A percentile compares a stretch with the other conserved stretches of the same genome.
phyloP scores from a whole-genome alignment of 2,797 vertebrate genomes.

The Zalophus californianus region DNA sequence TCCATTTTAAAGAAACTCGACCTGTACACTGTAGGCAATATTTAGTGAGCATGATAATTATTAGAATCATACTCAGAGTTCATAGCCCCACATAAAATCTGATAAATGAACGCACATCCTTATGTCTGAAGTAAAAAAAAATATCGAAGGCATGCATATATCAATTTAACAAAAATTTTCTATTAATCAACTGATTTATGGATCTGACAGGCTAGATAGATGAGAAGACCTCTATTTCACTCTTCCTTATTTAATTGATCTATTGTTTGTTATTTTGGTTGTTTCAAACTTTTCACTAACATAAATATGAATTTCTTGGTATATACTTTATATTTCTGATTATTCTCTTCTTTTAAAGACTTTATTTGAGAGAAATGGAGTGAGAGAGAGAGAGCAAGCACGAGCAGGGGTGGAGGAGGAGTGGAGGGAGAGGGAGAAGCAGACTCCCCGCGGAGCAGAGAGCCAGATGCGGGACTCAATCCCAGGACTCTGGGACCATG shows the following conservation, averaged over 20 bases:
- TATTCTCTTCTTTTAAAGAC: background rate
- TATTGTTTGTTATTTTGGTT: background rate
- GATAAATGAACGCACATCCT: background rate
- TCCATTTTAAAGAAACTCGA: background rate
- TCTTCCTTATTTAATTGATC: background rate
- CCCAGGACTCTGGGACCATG: background rate
- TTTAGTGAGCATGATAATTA: background rate
- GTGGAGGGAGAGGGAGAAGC: background rate
- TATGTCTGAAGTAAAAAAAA: constrained; percentile 4
- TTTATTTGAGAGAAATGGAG: background rate
- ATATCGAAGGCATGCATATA: background rate
- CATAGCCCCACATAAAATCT: background rate
- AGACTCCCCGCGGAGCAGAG: background rate
- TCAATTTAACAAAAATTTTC: background rate
- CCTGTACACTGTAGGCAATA: background rate
- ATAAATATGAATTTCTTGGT: background rate
- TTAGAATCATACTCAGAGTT: background rate
- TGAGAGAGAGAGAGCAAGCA: background rate
- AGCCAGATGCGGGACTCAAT: background rate
- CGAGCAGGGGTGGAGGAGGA: rapidly evolving
- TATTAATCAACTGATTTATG: background rate
- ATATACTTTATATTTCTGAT: background rate
- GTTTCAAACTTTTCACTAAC: background rate
- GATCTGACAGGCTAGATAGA: background rate
- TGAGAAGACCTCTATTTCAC: background rate